These are phyloP conservation scores for Nephotettix cincticeps DNA, from an alignment of 1,140 invertebrate species.

Conservation along the genomic window DNA sequence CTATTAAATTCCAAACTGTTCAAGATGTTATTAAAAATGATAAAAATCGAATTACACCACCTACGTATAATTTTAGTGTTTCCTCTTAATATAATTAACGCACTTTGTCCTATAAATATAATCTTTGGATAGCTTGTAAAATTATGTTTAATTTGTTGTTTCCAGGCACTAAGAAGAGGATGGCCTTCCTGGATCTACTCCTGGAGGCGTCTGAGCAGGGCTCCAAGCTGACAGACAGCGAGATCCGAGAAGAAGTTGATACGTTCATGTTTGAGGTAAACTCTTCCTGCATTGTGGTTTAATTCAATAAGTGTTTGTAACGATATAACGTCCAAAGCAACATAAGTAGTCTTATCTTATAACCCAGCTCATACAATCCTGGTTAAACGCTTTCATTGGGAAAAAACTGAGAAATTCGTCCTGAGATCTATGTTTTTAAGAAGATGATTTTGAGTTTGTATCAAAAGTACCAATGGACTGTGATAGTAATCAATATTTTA, in stretches of 20 bases:
- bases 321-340: no score
- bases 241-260: slow-evolving; percentile 58
- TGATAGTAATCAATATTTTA: no score
- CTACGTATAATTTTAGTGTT: neutral
- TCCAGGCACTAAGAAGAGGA: slow-evolving; percentile 47
- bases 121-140: neutral
- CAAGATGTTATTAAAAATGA: neutral
- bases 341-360: no score
- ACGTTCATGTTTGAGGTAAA: slow-evolving; percentile 64
- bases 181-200: slow-evolving; percentile 64
- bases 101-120: neutral
- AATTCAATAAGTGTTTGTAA: no score
- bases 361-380: no score
- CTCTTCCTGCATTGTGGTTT: no score
- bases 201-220: slow-evolving; percentile 49
- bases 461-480: no score
- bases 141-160: neutral
- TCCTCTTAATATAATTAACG: neutral
- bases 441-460: no score
- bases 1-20: neutral
- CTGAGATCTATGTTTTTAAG: no score
- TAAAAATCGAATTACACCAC: neutral
- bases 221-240: slow-evolving; percentile 50
- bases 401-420: no score
- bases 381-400: no score